Percentiles rank a stretch among this genome's conserved stretches.
These are phyloP conservation scores for Zygaena filipendulae DNA, from an alignment of 2,888 invertebrate species.

Conservation along the genomic window DNA sequence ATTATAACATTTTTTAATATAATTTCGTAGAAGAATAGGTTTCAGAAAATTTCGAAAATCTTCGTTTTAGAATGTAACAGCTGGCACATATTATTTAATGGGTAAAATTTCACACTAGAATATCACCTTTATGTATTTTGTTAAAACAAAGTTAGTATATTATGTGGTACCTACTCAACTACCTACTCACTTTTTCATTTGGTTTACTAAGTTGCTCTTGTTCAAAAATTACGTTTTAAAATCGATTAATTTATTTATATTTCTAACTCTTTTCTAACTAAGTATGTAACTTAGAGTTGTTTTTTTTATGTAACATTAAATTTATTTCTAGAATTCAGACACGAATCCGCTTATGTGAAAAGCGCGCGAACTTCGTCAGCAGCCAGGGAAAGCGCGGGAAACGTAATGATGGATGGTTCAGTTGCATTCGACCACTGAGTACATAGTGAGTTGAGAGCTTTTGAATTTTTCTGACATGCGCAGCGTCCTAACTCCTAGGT, in stretches of 20 bases:
- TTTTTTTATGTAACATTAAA: too few species aligned
- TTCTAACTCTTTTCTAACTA: too few species aligned
- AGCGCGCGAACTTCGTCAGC: slow-evolving; percentile 31
- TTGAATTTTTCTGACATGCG: too few species aligned
- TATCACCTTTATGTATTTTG: slow-evolving; percentile 1
- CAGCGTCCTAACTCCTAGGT: too few species aligned
- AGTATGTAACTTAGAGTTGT: too few species aligned
- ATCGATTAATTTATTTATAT: too few species aligned
- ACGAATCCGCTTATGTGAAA: slow-evolving; percentile 4
- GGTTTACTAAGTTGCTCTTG: too few species aligned
- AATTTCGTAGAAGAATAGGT: background rate
- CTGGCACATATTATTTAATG: background rate
- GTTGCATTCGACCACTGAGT: background rate
- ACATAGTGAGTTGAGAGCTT: too few species aligned
- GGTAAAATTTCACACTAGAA: background rate
- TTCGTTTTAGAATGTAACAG: background rate
- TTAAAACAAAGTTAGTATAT: slow-evolving; percentile 5
- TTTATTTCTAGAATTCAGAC: too few species aligned
- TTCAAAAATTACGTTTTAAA: too few species aligned
- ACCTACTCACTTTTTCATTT: too few species aligned
- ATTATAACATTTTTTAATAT: slow-evolving; percentile 4
- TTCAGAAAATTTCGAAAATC: background rate
- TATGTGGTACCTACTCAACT: too few species aligned
- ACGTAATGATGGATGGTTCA: slow-evolving; percentile 32
- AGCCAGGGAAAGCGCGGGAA: slow-evolving; percentile 39